Evolutionary conservation across 2,797 vertebrate genomes (phyloP), one percentile per base, ranked within the genome.

Genomic region (Manis pentadactyla): DNA sequence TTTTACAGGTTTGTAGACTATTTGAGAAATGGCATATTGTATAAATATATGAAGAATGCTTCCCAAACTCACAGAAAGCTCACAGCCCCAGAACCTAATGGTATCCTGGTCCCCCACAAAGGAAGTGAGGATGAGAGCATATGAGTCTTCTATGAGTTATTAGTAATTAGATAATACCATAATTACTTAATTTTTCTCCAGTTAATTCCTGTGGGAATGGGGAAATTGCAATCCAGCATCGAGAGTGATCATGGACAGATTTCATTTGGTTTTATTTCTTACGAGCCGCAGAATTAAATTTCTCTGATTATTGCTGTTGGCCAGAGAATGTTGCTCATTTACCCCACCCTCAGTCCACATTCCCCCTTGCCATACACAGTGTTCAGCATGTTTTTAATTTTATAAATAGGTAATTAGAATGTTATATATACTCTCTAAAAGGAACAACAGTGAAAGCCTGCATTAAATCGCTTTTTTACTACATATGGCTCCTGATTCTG

Each of bases 221-320:
- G 53, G 84, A 93, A 90, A 90, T 96, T 73, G 55, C 23, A 94
- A 0, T 87, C 81, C 83, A 39, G 93, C 39, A 66, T 91, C 25
- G 87, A 61, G 55, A 81, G 15, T 63, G 18, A 77, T 57, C 55
- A 85, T 55, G 42, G 34, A 68, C 46, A 91, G 46, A 61, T 91
- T 78, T 49, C n/a, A 87, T 87, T 94, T 68, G 15, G 34, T 96
- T 96, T 96, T 93, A 86, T 95, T 87, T 95, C 61, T 37, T 95
- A 29, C 68, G 31, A 59, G 81, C 55, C 14, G 84, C 4, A 88
- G 85, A 81, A 89, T 77, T 95, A 25, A 29, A 49, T 94, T 92
- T 97, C 90, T 95, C 51, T 51, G 78, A 57, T 83, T 73, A 53
- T 96, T 94, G 53, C 59, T 92, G 7, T 73, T 87, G 19, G 74